phyloP scores from a whole-genome alignment of 2,113 vertebrate species.

The Corythaeola cristata region DNA sequence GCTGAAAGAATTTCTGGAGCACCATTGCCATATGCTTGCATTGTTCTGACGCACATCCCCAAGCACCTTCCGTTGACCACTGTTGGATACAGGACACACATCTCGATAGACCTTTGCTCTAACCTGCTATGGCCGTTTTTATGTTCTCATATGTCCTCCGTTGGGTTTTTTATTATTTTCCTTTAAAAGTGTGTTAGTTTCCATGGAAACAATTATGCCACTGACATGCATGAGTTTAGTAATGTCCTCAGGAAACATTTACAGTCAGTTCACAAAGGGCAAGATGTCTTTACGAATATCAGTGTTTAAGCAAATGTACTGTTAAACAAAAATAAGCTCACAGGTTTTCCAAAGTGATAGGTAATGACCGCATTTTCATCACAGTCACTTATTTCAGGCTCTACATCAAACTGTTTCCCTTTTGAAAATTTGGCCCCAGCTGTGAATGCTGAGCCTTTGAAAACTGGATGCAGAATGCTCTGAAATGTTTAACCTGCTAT shows the following conservation, averaged over 20 bases:
- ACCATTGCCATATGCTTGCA: background rate
- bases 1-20: conserved; percentile 10
- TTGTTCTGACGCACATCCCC: background rate
- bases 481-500: background rate
- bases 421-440: background rate
- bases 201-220: conserved; percentile 46
- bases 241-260: conserved; percentile 11
- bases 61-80: background rate
- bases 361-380: background rate
- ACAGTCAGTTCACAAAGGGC: background rate
- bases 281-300: background rate
- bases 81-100: background rate
- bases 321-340: background rate
- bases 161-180: conserved; percentile 17
- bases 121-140: background rate
- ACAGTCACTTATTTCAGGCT: background rate
- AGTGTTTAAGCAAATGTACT: background rate
- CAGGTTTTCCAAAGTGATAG: background rate
- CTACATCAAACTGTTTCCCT: background rate
- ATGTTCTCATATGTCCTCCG: background rate
- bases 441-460: background rate
- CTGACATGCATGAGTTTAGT: background rate
- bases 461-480: background rate
- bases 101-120: conserved; percentile 22
- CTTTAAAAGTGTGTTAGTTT: conserved; percentile 21